Base-by-base conservation (phyloP, 2,113 vertebrate species). In the Pipra filicauda region DNA sequence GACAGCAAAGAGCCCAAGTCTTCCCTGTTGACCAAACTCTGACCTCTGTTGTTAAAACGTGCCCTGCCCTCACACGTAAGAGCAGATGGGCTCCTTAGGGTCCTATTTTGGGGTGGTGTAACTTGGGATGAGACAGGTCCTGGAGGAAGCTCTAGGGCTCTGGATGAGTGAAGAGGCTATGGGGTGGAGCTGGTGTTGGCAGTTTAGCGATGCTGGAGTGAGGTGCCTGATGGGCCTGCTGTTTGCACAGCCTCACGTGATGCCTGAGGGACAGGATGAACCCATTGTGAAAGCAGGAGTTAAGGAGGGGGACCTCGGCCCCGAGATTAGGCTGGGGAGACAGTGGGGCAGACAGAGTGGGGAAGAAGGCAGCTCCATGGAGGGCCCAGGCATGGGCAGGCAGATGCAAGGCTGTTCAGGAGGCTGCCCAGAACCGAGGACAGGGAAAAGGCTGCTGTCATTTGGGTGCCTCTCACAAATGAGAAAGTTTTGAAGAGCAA, bases 221-320 rank as follows among this genome's bases (percentile, higher is more conserved):
- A 91, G 66, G 23, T 83, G 79, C 85, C 26, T 75, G 83, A 64
- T 1, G 33, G 1, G 3, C 4, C 1, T n/a, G 15, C 62, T 97
- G 93, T 97, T 96, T 97, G 95, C 92, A 94, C 65, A 96, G 76
- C 73, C 84, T 85, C 96, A 97, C 51, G 70, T 95, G 91, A 69
- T 73, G 72, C 75, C 64, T 3, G 9, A 91, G 52, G 49, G 80
- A 86, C 3, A 12, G 20, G 88, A 85, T 75, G 85, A 86, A 84
- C 37, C 72, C 80, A 94, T 94, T 96, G 93, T 96, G 79, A 7
- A 51, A 85, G 35, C 0, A 0, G 55, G 85, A 93, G 30, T 66
- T 82, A 86, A 95, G 77, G 91, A 92, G 66, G 24, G 43, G 51
- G 46, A 91, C 57, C 74, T 65, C 39, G 2, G 62, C 44, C 65